Conservation (phyloP, 2,888 invertebrate genomes). For the Rhamnusium bicolor region DNA sequence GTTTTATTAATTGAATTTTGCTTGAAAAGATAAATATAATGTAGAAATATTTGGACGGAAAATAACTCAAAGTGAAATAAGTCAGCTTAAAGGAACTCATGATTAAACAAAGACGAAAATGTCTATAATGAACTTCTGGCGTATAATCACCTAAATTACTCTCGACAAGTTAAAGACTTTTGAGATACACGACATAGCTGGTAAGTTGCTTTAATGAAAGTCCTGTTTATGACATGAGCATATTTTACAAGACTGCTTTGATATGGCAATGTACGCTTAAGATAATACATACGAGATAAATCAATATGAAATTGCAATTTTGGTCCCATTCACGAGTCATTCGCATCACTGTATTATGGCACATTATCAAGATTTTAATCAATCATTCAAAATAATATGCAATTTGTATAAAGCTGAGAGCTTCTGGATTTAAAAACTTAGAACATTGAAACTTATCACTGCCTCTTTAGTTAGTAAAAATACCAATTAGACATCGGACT, state of each 20-base stretch:
- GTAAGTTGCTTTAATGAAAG: conserved; percentile 3
- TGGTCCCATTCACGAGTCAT: neutral
- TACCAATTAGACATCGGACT: too few species aligned
- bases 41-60: conserved; percentile 8
- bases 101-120: conserved; percentile 17
- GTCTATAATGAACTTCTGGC: conserved; percentile 25
- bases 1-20: conserved; percentile 21
- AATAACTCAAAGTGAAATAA: conserved; percentile 12
- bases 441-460: neutral
- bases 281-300: neutral
- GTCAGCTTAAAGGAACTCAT: conserved; percentile 8
- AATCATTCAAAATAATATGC: neutral
- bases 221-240: conserved; percentile 13
- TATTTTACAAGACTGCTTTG: neutral
- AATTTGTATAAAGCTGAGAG: neutral
- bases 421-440: neutral
- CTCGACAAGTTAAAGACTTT: conserved; percentile 17
- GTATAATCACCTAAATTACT: conserved; percentile 24
- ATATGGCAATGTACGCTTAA: neutral
- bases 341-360: neutral
- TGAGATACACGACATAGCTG: conserved; percentile 11
- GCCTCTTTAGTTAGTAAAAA: too few species aligned
- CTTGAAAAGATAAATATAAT: conserved; percentile 22
- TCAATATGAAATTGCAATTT: conserved; percentile 7
- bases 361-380: conserved; percentile 9